Percentiles rank a stretch among this genome's conserved stretches.
Evolutionary conservation across 2,113 vertebrate genomes (phyloP).

Genomic region (Chlorocebus sabaeus): DNA sequence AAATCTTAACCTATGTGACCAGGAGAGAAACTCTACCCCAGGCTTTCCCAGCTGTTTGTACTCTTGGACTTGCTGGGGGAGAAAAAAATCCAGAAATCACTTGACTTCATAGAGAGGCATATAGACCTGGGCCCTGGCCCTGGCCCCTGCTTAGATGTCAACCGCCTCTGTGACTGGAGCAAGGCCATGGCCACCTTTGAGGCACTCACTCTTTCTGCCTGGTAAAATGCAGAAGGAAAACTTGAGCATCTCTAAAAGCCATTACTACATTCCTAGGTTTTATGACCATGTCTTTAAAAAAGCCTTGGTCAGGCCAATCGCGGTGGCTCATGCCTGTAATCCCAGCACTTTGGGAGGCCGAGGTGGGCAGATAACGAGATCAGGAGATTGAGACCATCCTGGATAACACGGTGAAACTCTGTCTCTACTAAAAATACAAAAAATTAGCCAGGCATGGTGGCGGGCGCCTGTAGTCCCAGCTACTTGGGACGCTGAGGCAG

Average conservation of each 20-base stretch:
- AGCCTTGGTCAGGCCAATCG: not conserved
- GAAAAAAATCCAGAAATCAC: not conserved
- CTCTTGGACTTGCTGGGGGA: not conserved
- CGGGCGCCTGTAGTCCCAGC: no score
- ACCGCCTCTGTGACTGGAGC: not conserved
- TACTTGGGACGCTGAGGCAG: no score
- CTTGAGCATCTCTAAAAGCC: not conserved
- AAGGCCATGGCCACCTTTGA: not conserved
- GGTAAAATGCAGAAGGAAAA: not conserved
- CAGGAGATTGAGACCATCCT: no score
- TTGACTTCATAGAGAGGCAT: not conserved
- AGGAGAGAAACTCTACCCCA: no score
- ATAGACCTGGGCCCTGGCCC: not conserved
- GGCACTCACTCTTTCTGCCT: not conserved
- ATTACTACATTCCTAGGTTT: not conserved
- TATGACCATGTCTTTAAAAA: not conserved
- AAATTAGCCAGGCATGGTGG: no score
- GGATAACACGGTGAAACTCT: no score
- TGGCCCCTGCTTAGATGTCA: not conserved
- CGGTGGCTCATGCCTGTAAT: no score
- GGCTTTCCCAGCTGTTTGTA: no score
- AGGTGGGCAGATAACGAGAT: no score
- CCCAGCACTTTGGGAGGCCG: no score
- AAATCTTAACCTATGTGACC: not conserved
- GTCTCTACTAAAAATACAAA: no score